Percentiles rank a stretch among this genome's conserved stretches.
Evolutionary conservation across 1,140 invertebrate genomes (phyloP).

Genomic region (Drosophila arizonae): DNA sequence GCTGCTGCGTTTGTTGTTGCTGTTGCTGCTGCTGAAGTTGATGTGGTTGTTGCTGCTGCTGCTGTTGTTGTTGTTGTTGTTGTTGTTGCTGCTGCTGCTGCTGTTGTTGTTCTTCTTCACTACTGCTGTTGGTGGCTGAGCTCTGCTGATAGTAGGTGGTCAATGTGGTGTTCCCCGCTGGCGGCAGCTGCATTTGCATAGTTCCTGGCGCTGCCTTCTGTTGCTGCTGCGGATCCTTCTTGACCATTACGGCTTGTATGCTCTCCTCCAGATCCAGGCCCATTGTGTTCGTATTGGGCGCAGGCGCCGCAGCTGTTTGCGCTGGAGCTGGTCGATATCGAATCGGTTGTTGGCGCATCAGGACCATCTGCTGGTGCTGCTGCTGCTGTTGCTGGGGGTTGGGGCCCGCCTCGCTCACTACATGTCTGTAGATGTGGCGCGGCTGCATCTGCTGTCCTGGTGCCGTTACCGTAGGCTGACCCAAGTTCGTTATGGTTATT

Average conservation of each 20-base stretch:
- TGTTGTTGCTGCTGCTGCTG: slow-evolving; percentile 37
- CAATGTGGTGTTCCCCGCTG: slow-evolving; percentile 59
- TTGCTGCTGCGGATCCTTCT: slow-evolving; percentile 63
- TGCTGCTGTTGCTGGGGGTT: slow-evolving; percentile 50
- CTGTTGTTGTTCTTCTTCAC: slow-evolving; percentile 49
- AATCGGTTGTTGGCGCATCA: slow-evolving; percentile 59
- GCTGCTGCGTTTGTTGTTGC: slow-evolving; percentile 29
- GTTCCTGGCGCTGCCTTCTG: slow-evolving; percentile 39
- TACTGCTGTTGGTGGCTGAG: slow-evolving; percentile 40
- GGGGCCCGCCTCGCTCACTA: slow-evolving; percentile 39
- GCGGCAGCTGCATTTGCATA: slow-evolving; percentile 50
- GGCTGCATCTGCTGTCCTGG: slow-evolving; percentile 47
- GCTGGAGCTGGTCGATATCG: slow-evolving; percentile 40
- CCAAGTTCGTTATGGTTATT: slow-evolving; percentile 61
- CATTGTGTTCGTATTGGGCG: slow-evolving; percentile 32
- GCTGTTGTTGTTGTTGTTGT: slow-evolving; percentile 15
- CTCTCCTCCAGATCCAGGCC: slow-evolving; percentile 75
- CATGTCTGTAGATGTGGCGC: slow-evolving; percentile 58
- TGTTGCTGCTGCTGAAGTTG: slow-evolving; percentile 27
- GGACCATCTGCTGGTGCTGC: slow-evolving; percentile 58
- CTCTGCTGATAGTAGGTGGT: slow-evolving; percentile 69
- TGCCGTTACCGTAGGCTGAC: slow-evolving; percentile 42
- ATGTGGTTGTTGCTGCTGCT: slow-evolving; percentile 18
- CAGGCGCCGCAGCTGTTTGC: slow-evolving; percentile 16
- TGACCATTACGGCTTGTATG: slow-evolving; percentile 74